Evolutionary conservation across 2,888 invertebrate species (phyloP).

Genomic region (Cacoxenus indagator): DNA sequence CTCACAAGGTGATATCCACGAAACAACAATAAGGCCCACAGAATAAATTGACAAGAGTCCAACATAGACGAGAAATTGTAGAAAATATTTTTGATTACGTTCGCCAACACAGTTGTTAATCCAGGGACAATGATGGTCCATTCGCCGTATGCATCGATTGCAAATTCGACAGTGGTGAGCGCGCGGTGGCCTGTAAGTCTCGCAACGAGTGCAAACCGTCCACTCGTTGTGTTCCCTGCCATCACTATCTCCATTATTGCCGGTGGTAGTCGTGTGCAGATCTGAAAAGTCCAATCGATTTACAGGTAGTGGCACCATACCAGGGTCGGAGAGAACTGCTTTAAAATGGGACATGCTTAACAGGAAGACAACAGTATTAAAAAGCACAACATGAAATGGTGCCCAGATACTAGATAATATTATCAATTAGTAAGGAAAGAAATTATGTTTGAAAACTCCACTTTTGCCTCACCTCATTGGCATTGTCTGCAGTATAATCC

Average conservation of each 20-base stretch:
- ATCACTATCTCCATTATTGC: conserved; percentile 68
- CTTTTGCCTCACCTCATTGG: conserved; percentile 77
- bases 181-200: conserved; percentile 85
- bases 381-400: conserved; percentile 82
- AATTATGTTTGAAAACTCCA: neutral
- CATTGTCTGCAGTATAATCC: conserved; percentile 87
- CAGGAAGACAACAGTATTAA: conserved; percentile 84
- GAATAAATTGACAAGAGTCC: conserved; percentile 78
- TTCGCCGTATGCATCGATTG: conserved; percentile 79
- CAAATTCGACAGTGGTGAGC: conserved; percentile 92
- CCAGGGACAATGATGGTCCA: conserved; percentile 84
- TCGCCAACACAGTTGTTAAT: conserved; percentile 95
- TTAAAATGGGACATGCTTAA: conserved; percentile 83
- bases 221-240: conserved; percentile 76
- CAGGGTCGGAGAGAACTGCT: conserved; percentile 91
- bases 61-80: conserved; percentile 88
- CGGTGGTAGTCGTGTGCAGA: conserved; percentile 74
- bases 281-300: conserved; percentile 85
- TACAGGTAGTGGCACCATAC: conserved; percentile 84
- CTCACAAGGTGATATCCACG: conserved; percentile 81
- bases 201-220: conserved; percentile 81
- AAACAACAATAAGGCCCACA: conserved; percentile 78
- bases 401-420: conserved; percentile 80
- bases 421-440: neutral
- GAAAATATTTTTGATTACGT: conserved; percentile 91